Evolutionary conservation across 2,797 vertebrate genomes (phyloP).

Genomic region (Enteromius viviparus): DNA sequence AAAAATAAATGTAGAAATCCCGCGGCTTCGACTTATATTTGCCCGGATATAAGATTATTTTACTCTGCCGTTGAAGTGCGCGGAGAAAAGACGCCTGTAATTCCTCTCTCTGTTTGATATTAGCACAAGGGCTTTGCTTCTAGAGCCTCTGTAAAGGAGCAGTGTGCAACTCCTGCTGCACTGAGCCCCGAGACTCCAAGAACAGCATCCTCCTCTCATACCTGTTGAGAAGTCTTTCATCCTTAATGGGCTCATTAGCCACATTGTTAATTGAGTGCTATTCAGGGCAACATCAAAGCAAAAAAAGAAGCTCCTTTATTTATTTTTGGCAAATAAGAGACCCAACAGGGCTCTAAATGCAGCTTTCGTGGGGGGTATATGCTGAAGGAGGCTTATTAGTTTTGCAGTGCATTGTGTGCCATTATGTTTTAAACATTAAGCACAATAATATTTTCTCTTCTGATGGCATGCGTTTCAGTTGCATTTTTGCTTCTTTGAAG

Average conservation of each 20-base stretch:
- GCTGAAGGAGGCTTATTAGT: slow-evolving; percentile 61
- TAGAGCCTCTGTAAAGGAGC: slow-evolving; percentile 73
- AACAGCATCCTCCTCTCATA: slow-evolving; percentile 81
- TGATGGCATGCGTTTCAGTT: slow-evolving; percentile 52
- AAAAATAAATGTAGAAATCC: slow-evolving; percentile 39
- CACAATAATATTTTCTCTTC: slow-evolving; percentile 55
- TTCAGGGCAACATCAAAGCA: slow-evolving; percentile 82
- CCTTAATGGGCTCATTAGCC: slow-evolving; percentile 84
- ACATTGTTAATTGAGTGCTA: slow-evolving; percentile 84
- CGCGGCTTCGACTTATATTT: slow-evolving; percentile 40
- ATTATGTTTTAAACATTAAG: slow-evolving; percentile 53
- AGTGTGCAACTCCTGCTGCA: slow-evolving; percentile 75
- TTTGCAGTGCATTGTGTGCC: slow-evolving; percentile 51
- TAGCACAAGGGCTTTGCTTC: slow-evolving; percentile 75
- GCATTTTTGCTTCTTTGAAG: slow-evolving; percentile 52
- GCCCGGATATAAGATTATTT: slow-evolving; percentile 41
- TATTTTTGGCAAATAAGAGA: slow-evolving; percentile 70
- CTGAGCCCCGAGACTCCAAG: slow-evolving; percentile 75
- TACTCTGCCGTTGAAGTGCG: slow-evolving; percentile 39
- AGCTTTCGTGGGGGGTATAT: slow-evolving; percentile 65
- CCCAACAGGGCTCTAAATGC: slow-evolving; percentile 67
- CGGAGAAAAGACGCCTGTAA: slow-evolving; percentile 72
- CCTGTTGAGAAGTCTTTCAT: slow-evolving; percentile 86
- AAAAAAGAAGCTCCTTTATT: slow-evolving; percentile 72
- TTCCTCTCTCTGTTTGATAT: slow-evolving; percentile 69